Evolutionary conservation across 2,113 vertebrate genomes (phyloP).

Genomic region (Misgurnus mizolepis): DNA sequence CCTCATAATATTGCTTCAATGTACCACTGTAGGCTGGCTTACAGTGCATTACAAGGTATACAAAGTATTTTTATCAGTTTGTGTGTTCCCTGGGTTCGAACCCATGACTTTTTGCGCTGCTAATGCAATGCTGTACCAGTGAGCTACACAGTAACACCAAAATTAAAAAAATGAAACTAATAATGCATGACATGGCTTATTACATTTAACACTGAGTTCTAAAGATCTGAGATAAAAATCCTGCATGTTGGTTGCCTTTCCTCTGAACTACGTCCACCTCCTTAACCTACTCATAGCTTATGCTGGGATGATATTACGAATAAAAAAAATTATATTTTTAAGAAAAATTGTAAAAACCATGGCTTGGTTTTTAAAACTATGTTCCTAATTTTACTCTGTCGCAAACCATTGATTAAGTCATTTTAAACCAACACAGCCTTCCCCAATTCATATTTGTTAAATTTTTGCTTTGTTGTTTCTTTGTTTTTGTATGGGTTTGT

Average conservation of each 20-base stretch:
- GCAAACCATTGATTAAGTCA: no score
- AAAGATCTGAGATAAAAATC: not conserved
- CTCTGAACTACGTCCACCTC: not conserved
- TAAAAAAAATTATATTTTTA: no score
- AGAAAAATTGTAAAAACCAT: no score
- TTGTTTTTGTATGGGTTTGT: not conserved
- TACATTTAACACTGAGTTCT: not conserved
- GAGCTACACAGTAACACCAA: no score
- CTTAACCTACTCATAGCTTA: not conserved
- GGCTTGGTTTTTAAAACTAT: no score
- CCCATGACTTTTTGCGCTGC: no score
- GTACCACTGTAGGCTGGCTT: not conserved
- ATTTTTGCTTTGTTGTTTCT: conserved; percentile 2
- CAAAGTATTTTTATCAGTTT: no score
- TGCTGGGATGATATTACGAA: not conserved
- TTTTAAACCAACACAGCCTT: no score
- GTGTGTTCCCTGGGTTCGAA: no score
- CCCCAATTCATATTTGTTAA: not conserved
- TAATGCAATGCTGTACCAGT: no score
- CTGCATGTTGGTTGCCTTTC: not conserved
- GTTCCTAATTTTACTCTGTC: no score
- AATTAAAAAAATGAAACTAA: not conserved
- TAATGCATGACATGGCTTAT: not conserved
- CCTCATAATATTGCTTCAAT: not conserved
- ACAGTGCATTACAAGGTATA: no score